These are phyloP conservation scores for Caenorhabditis doughertyi DNA, from an alignment of 2,888 invertebrate species.

Conservation along the genomic window DNA sequence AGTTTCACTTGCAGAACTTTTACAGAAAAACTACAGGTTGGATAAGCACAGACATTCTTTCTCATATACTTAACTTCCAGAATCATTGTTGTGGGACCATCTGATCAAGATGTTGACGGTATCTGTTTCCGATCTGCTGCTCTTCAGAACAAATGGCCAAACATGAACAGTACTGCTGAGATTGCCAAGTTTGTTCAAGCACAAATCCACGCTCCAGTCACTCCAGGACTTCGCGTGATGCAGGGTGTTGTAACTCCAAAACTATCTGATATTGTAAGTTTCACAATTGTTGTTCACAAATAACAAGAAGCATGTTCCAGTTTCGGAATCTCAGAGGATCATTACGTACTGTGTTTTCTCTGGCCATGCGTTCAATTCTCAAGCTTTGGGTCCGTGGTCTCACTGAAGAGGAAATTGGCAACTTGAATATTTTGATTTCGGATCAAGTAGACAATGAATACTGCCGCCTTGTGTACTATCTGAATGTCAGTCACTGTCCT, in stretches of 20 bases:
- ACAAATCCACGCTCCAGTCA: slow-evolving; percentile 29
- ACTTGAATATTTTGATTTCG: slow-evolving; percentile 47
- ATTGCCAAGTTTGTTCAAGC: slow-evolving; percentile 33
- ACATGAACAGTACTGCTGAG: slow-evolving; percentile 30
- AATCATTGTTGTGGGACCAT: slow-evolving; percentile 56
- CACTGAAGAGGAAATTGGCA: slow-evolving; percentile 17
- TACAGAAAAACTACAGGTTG: slow-evolving; percentile 25
- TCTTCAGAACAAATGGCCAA: slow-evolving; percentile 56
- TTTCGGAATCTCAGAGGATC: slow-evolving; percentile 24
- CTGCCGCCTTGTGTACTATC: slow-evolving; percentile 18
- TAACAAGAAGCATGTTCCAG: slow-evolving; percentile 1
- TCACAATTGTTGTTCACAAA: background rate
- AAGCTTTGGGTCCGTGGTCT: slow-evolving; percentile 36
- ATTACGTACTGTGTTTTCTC: slow-evolving; percentile 18
- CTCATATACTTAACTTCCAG: slow-evolving; percentile 6
- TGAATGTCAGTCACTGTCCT: slow-evolving; percentile 16
- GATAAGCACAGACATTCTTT: background rate
- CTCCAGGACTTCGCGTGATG: slow-evolving; percentile 54
- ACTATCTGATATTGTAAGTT: slow-evolving; percentile 56
- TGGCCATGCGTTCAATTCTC: slow-evolving; percentile 16
- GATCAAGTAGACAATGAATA: slow-evolving; percentile 54
- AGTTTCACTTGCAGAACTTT: slow-evolving; percentile 7
- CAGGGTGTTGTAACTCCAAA: slow-evolving; percentile 68
- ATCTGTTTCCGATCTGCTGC: slow-evolving; percentile 6
- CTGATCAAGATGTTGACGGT: slow-evolving; percentile 7